Conservation (phyloP, 2,888 invertebrate genomes). For the Microctonus brassicae region DNA sequence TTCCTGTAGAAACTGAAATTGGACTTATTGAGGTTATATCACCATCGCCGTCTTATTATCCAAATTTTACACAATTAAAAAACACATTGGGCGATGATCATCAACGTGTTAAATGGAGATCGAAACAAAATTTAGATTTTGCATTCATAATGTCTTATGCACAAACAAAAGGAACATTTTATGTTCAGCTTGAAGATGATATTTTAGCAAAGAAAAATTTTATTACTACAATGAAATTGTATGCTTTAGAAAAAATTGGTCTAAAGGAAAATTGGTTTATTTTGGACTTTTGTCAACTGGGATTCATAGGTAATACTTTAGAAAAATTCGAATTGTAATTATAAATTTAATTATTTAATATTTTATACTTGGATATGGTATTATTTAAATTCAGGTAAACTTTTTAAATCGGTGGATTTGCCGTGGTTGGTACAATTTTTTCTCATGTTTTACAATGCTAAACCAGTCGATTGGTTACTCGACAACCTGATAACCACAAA, state of each 20-base stretch:
- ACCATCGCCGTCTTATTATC: conserved; percentile 89
- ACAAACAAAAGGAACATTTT: conserved; percentile 88
- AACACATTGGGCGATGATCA: conserved; percentile 87
- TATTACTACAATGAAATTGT: conserved; percentile 86
- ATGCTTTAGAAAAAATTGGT: conserved; percentile 82
- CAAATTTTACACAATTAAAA: conserved; percentile 82
- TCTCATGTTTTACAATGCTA: conserved; percentile 94
- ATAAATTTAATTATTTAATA: neutral
- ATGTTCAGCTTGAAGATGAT: conserved; percentile 95
- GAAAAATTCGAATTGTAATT: too few relatives aligned
- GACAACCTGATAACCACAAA: conserved; percentile 91
- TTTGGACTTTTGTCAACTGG: conserved; percentile 92
- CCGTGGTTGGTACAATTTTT: conserved; percentile 91
- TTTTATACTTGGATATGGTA: conserved; percentile 39
- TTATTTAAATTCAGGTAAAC: conserved; percentile 79
- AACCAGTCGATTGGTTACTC: conserved; percentile 97
- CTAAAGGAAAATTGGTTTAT: conserved; percentile 88
- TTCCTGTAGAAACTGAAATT: conserved; percentile 79
- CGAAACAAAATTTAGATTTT: conserved; percentile 95
- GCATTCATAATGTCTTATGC: conserved; percentile 96
- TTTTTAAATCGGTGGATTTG: conserved; percentile 91
- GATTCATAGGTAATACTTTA: conserved; percentile 89
- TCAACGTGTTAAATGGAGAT: conserved; percentile 90
- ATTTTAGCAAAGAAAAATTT: conserved; percentile 89
- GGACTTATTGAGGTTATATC: conserved; percentile 92